These are phyloP conservation scores for Drosophila kanapiae DNA, from an alignment of 1,140 invertebrate genomes.

Conservation along the genomic window DNA sequence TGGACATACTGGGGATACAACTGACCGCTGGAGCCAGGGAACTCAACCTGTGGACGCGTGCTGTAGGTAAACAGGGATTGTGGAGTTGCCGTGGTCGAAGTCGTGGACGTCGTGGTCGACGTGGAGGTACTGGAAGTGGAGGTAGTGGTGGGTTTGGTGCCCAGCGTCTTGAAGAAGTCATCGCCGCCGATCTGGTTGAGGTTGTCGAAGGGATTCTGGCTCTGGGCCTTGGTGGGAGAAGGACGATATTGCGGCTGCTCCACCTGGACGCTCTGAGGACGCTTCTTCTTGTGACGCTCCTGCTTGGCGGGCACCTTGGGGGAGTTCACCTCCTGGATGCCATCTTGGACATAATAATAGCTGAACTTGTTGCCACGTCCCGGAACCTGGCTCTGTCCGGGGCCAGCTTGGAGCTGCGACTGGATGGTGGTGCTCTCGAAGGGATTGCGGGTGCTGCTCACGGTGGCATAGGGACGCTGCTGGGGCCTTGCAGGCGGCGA, in stretches of 20 bases:
- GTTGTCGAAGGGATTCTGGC: constrained; percentile 72
- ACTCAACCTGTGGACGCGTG: constrained; percentile 74
- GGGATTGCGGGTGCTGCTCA: constrained; percentile 63
- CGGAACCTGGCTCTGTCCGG: constrained; percentile 28
- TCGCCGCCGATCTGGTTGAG: constrained; percentile 80
- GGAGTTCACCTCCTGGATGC: constrained; percentile 75
- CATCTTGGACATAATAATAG: constrained; percentile 77
- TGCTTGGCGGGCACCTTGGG: constrained; percentile 72
- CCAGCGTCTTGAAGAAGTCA: constrained; percentile 72
- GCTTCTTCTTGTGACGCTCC: constrained; percentile 77
- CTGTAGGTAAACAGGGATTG: constrained; percentile 73
- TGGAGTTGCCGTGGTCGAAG: constrained; percentile 66
- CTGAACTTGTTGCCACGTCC: constrained; percentile 77
- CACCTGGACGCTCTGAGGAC: constrained; percentile 59
- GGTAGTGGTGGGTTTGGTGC: constrained; percentile 52
- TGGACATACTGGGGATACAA: constrained; percentile 69
- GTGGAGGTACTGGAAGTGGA: constrained; percentile 62
- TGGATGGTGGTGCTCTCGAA: constrained; percentile 64
- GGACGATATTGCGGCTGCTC: constrained; percentile 70
- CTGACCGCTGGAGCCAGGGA: constrained; percentile 71
- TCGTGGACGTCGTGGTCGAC: constrained; percentile 56
- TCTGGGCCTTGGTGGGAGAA: constrained; percentile 49
- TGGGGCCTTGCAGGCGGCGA: constrained; percentile 45
- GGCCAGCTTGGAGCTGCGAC: constrained; percentile 6
- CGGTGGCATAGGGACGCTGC: constrained; percentile 50